Evolutionary conservation across 2,113 vertebrate species (phyloP).

Genomic region (Poeciliopsis turrubarensis): DNA sequence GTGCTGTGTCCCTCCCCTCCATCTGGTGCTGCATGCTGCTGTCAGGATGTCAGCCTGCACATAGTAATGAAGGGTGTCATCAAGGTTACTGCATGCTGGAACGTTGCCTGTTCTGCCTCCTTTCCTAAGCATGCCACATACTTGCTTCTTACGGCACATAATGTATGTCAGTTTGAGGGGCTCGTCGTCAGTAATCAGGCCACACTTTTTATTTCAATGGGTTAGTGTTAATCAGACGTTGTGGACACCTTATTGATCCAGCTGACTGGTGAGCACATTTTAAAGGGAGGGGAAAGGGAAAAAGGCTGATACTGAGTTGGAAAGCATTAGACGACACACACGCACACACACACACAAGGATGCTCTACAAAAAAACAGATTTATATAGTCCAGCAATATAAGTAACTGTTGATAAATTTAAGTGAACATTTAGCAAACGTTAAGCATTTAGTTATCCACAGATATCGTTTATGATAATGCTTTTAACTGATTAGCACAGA

Average conservation of each 20-base stretch:
- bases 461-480: neutral
- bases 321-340: neutral
- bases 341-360: neutral
- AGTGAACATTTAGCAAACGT: too few species aligned
- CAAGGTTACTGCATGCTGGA: conserved; percentile 80
- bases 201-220: conserved; percentile 8
- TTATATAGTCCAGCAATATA: neutral
- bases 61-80: conserved; percentile 83
- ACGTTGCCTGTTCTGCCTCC: conserved; percentile 55
- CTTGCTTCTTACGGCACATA: conserved; percentile 31
- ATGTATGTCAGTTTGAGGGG: conserved; percentile 32
- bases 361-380: neutral
- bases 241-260: neutral
- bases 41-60: conserved; percentile 79
- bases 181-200: conserved; percentile 23
- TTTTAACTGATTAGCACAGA: neutral
- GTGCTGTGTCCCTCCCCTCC: conserved; percentile 76
- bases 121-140: conserved; percentile 26
- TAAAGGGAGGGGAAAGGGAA: fast-evolving
- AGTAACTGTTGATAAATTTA: neutral
- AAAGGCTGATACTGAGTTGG: neutral
- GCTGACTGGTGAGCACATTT: neutral
- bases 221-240: conserved; percentile 3
- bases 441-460: neutral
- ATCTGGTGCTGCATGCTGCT: conserved; percentile 79